Conservation (phyloP, 2,797 vertebrate species). For the Falco concolor region DNA sequence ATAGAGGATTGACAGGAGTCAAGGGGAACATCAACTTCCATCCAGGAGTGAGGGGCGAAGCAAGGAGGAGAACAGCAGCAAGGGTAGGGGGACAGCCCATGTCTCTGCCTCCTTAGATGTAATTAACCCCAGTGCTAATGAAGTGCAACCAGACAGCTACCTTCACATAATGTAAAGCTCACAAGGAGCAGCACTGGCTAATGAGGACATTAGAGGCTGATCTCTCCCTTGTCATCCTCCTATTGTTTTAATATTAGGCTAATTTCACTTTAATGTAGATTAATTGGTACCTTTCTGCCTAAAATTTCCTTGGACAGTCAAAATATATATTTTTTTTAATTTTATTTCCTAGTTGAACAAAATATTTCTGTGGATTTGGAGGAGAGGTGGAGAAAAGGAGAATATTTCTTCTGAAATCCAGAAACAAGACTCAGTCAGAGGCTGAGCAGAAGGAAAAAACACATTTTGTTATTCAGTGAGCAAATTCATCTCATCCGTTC, state of each 20-base stretch:
- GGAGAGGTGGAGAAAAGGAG: not conserved
- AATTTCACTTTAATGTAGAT: slow-evolving; percentile 66
- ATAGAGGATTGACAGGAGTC: not conserved
- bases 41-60: not conserved
- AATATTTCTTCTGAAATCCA: not conserved
- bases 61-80: not conserved
- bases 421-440: not conserved
- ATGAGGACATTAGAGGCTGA: slow-evolving; percentile 69
- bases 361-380: not conserved
- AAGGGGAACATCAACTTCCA: slow-evolving; percentile 13
- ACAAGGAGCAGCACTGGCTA: slow-evolving; percentile 45
- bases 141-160: slow-evolving; percentile 63
- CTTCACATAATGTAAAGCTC: slow-evolving; percentile 38
- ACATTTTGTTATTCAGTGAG: not conserved
- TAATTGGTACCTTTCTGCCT: slow-evolving; percentile 45
- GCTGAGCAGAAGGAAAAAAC: not conserved
- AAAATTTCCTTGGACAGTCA: not conserved
- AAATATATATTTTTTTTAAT: not conserved
- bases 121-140: slow-evolving; percentile 73
- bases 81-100: slow-evolving; percentile 1
- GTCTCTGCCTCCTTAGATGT: slow-evolving; percentile 40
- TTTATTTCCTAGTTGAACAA: not conserved
- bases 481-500: rapidly evolving
- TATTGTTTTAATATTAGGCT: slow-evolving; percentile 61
- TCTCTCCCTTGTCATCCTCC: slow-evolving; percentile 46